These are phyloP conservation scores for Hyposoter dolosus DNA, from an alignment of 2,888 invertebrate species.

Conservation along the genomic window DNA sequence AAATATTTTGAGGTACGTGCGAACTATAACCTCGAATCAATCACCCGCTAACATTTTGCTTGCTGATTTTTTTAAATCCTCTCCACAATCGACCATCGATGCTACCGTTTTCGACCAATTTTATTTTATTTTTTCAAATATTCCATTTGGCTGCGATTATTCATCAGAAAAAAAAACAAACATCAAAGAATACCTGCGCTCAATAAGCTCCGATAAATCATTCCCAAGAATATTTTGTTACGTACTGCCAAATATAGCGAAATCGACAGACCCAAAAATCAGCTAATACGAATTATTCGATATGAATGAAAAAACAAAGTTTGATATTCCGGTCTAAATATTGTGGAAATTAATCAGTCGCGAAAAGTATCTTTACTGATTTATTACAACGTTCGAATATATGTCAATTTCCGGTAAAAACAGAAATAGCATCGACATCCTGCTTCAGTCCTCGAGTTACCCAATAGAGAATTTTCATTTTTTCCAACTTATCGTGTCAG, in stretches of 20 bases:
- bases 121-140: not conserved
- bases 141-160: not conserved
- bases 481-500: too few species aligned
- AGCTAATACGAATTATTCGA: not conserved
- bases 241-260: too few species aligned
- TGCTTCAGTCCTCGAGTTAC: too few species aligned
- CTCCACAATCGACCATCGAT: not conserved
- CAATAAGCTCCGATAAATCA: not conserved
- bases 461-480: too few species aligned
- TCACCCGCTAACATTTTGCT: not conserved
- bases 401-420: too few species aligned
- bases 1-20: not conserved
- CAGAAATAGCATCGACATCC: too few species aligned
- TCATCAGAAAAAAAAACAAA: not conserved
- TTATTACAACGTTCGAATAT: not conserved
- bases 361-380: not conserved
- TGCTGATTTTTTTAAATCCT: not conserved
- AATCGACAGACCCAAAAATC: not conserved
- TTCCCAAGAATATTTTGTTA: not conserved
- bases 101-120: not conserved
- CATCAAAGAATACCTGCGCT: not conserved
- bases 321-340: not conserved
- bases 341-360: not conserved
- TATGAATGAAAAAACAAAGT: not conserved
- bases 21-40: not conserved